A percentile compares a stretch with the other conserved stretches of the same genome.
phyloP scores from a whole-genome alignment of 2,113 vertebrate species.

The Cervus canadensis region DNA sequence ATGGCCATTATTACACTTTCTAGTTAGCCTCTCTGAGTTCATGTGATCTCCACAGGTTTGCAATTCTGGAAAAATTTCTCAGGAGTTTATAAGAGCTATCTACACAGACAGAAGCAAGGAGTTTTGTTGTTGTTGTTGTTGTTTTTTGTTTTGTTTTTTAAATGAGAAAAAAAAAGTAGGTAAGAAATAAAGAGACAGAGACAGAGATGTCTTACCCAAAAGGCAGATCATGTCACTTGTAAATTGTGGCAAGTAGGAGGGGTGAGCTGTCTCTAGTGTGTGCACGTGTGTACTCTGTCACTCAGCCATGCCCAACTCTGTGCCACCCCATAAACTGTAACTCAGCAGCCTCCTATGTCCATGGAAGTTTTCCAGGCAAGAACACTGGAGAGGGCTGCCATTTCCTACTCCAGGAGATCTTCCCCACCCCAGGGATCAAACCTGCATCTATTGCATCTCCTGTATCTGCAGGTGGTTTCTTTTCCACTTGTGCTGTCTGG shows the following conservation, averaged over 20 bases:
- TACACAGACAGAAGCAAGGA: accelerated
- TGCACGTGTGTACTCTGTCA: accelerated
- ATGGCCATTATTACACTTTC: too few relatives aligned
- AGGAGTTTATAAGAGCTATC: not conserved
- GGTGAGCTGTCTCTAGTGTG: not conserved
- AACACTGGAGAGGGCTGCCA: not conserved
- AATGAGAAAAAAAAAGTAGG: not conserved
- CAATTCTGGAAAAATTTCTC: not conserved
- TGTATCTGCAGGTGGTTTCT: not conserved
- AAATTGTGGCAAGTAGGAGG: not conserved
- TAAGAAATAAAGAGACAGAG: not conserved
- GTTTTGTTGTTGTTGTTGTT: not conserved
- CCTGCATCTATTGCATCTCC: not conserved
- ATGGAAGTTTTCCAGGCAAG: not conserved
- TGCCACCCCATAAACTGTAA: not conserved
- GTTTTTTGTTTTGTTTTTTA: accelerated
- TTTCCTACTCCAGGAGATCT: not conserved
- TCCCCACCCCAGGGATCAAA: not conserved
- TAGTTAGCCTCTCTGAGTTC: not conserved
- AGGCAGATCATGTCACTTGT: not conserved
- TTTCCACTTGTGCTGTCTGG: not conserved
- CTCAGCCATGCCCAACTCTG: not conserved
- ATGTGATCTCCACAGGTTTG: not conserved
- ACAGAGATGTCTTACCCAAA: not conserved
- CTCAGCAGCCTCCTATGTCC: not conserved